These are phyloP conservation scores for Xanthia togata DNA, from an alignment of 2,888 invertebrate genomes.

Conservation along the genomic window DNA sequence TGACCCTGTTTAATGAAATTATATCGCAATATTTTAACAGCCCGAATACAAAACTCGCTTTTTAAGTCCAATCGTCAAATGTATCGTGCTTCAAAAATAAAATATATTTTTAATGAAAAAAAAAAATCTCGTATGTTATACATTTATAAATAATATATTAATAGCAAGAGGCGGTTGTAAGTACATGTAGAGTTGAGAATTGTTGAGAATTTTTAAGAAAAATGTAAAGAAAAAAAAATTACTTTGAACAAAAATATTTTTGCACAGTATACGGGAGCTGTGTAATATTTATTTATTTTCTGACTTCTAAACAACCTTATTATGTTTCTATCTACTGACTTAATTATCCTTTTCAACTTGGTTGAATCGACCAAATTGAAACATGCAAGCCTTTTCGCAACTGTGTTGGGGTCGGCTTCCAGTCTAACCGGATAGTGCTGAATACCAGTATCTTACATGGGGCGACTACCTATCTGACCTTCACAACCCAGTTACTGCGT, in stretches of 20 bases:
- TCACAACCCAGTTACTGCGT: too few relatives aligned
- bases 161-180: constrained; percentile 47
- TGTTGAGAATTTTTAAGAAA: constrained; percentile 67
- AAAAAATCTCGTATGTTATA: constrained; percentile 16
- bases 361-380: background rate
- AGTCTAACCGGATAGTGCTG: too few relatives aligned
- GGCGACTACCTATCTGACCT: too few relatives aligned
- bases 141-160: constrained; percentile 30
- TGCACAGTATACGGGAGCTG: constrained; percentile 46
- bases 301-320: accelerated
- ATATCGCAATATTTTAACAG: background rate
- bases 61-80: constrained; percentile 20
- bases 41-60: constrained; percentile 11
- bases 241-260: constrained; percentile 59
- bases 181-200: constrained; percentile 48
- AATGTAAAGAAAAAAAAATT: constrained; percentile 37
- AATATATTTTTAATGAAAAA: constrained; percentile 40
- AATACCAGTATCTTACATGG: too few relatives aligned
- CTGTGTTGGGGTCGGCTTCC: too few relatives aligned
- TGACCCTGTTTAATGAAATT: background rate
- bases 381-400: background rate
- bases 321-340: background rate
- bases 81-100: constrained; percentile 41
- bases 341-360: background rate
- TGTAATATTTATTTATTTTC: constrained; percentile 46